phyloP scores from a whole-genome alignment of 2,113 vertebrate genomes.

The Takifugu flavidus region DNA sequence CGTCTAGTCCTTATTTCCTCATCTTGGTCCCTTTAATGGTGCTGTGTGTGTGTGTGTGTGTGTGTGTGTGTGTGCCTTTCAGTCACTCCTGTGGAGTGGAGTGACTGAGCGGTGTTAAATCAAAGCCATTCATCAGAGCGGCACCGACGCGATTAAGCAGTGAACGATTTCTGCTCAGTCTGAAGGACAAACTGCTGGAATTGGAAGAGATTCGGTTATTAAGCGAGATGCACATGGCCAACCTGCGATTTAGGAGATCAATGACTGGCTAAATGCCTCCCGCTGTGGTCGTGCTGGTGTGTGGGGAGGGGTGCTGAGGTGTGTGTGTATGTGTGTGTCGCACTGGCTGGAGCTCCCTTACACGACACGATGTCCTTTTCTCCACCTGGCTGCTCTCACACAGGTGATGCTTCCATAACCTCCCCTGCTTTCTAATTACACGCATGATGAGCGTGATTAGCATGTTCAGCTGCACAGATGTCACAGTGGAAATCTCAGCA shows the following conservation, averaged over 20 bases:
- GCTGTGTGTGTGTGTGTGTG: constrained; percentile 11
- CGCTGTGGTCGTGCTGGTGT: background rate
- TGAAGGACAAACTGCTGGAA: constrained; percentile 20
- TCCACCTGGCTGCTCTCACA: background rate
- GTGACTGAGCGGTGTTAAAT: constrained; percentile 29
- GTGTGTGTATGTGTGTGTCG: constrained; percentile 6
- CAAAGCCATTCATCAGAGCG: constrained; percentile 31
- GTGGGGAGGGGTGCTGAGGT: background rate
- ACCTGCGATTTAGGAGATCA: constrained; percentile 11
- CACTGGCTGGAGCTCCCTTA: constrained; percentile 9
- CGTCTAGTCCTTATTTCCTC: constrained; percentile 1
- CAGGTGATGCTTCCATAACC: no score
- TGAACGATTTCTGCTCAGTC: background rate
- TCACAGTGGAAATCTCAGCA: background rate
- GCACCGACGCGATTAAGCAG: constrained; percentile 9
- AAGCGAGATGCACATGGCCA: constrained; percentile 32
- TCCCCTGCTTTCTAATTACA: background rate
- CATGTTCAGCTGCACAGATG: background rate
- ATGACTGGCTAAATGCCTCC: constrained; percentile 24
- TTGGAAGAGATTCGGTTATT: background rate
- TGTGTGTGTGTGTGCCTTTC: background rate
- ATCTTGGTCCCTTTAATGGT: constrained; percentile 18
- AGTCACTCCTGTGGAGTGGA: constrained; percentile 20
- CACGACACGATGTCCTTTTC: background rate
- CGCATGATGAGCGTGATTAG: background rate